phyloP scores from a whole-genome alignment of 2,113 vertebrate species.

The Silurus meridionalis region DNA sequence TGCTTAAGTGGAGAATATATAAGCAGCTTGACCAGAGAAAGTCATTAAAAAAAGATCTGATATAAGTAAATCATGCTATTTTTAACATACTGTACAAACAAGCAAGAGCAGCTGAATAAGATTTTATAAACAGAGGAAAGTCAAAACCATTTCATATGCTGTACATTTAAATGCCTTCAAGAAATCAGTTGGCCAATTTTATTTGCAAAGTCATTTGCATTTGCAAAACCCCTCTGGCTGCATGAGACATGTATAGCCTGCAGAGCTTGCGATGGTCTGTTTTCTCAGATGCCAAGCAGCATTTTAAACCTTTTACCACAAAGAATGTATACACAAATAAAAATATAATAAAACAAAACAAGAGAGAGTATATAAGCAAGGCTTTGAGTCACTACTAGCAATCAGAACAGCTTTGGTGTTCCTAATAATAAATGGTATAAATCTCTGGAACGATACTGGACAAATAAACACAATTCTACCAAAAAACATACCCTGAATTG shows the following conservation, averaged over 20 bases:
- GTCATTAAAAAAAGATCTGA: background rate
- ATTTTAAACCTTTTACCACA: background rate
- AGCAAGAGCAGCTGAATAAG: background rate
- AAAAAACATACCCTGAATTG: background rate
- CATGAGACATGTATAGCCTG: background rate
- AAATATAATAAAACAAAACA: background rate
- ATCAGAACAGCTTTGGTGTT: background rate
- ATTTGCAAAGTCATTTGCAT: conserved; percentile 8
- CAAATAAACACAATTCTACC: background rate
- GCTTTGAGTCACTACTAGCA: background rate
- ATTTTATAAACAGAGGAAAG: background rate
- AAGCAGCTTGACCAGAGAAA: background rate
- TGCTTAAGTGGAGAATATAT: too few species aligned
- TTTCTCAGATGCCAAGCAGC: background rate
- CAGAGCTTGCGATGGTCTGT: background rate
- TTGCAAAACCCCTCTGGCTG: background rate
- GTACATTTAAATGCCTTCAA: background rate
- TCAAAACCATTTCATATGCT: background rate
- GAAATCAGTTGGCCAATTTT: background rate
- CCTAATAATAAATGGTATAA: background rate
- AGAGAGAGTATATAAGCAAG: background rate
- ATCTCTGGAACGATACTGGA: background rate
- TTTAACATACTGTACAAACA: background rate
- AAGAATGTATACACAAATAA: background rate
- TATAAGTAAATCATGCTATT: background rate